These are phyloP conservation scores for Pteruthius melanotis DNA, from an alignment of 2,113 vertebrate genomes.

Conservation along the genomic window DNA sequence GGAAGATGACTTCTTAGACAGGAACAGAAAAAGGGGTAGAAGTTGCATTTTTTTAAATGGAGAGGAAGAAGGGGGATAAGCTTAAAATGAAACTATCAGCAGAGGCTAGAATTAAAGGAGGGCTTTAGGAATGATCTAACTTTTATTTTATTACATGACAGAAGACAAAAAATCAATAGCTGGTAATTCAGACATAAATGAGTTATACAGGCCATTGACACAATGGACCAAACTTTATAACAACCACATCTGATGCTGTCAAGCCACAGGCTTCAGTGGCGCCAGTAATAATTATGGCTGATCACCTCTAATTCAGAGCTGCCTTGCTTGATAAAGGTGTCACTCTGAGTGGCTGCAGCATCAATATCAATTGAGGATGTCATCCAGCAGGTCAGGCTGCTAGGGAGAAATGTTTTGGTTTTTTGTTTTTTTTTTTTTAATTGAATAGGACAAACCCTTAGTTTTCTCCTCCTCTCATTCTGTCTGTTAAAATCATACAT, in stretches of 20 bases:
- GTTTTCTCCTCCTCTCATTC: not conserved
- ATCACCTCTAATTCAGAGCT: conserved; percentile 82
- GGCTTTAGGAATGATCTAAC: conserved; percentile 63
- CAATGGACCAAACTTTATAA: conserved; percentile 77
- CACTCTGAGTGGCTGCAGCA: conserved; percentile 63
- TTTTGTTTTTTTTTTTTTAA: too few relatives aligned
- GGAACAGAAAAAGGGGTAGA: not conserved
- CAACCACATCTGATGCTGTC: conserved; percentile 78
- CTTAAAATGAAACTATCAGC: conserved; percentile 24
- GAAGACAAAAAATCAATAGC: conserved; percentile 75
- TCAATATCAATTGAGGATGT: conserved; percentile 65
- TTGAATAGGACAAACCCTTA: not conserved
- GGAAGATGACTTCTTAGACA: not conserved
- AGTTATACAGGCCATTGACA: conserved; percentile 81
- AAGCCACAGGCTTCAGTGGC: conserved; percentile 74
- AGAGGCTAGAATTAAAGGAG: conserved; percentile 55
- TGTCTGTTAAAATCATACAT: not conserved
- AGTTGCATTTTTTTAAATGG: not conserved
- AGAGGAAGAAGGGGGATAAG: not conserved
- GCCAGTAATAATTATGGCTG: conserved; percentile 80
- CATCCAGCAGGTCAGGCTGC: conserved; percentile 44
- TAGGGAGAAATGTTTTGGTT: not conserved
- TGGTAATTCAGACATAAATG: conserved; percentile 75
- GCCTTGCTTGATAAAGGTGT: conserved; percentile 78
- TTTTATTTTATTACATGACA: conserved; percentile 76